Percentiles rank a stretch among this genome's conserved stretches.
Conservation (phyloP, 2,888 invertebrate species). For the Bembecia ichneumoniformis region DNA sequence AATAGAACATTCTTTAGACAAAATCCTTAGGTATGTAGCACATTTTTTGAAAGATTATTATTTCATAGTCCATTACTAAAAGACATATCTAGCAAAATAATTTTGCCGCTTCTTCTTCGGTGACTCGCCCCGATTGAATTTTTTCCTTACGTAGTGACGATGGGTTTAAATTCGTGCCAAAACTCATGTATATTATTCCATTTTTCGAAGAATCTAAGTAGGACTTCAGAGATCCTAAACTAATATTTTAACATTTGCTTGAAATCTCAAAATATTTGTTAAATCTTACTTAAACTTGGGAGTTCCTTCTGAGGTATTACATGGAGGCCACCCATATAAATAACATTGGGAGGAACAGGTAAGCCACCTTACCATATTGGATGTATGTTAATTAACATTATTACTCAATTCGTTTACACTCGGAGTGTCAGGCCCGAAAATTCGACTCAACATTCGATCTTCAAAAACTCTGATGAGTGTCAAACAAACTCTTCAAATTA, state of each 20-base stretch:
- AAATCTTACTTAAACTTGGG: conserved; percentile 16
- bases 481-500: conserved; percentile 6
- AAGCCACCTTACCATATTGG: conserved; percentile 28
- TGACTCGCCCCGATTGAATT: too few relatives aligned
- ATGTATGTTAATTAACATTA: conserved; percentile 28
- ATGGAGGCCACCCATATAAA: conserved; percentile 33
- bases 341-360: conserved; percentile 26
- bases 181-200: conserved; percentile 29
- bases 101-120: too few relatives aligned
- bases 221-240: conserved; percentile 2
- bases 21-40: too few relatives aligned
- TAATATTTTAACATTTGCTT: background rate
- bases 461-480: conserved; percentile 2
- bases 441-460: conserved; percentile 12
- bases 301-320: conserved; percentile 19
- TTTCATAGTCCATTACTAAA: too few relatives aligned
- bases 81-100: too few relatives aligned
- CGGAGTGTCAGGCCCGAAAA: conserved; percentile 18
- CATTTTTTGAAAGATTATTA: too few relatives aligned
- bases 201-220: conserved; percentile 3
- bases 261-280: background rate
- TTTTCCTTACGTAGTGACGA: conserved; percentile 15
- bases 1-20: too few relatives aligned
- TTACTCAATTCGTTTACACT: background rate
- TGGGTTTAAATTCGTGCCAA: conserved; percentile 31